Base-by-base conservation (phyloP, 35 echinoderm and acorn worm genomes). In the Hemicentrotus pulcherrimus region DNA sequence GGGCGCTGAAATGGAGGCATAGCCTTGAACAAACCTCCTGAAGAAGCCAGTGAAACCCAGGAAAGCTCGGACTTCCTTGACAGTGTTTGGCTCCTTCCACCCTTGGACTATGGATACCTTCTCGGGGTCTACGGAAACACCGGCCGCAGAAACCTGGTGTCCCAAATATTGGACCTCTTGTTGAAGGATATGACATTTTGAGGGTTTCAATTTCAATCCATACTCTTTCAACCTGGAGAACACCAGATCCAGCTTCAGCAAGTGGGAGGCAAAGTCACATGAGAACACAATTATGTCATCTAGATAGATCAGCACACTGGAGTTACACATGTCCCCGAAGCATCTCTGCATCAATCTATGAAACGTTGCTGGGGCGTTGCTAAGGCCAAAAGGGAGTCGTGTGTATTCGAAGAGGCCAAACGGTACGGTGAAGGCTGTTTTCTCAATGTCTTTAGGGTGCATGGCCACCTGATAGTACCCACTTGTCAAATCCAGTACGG, bases 281-380 rank as follows among this genome's bases (percentile, higher is more conserved):
- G 91, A 96, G 61, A 47, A 96, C 7, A 96, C 92, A 13, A 94
- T 47, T 32, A 96, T 94, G 46, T 94, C 95, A 94, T 96, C 92
- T 31, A 96, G 46, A 31, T 96, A 94, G 7, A 94, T 94, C 32
- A 96, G 35, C 3, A 96, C 95, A 15, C 32, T 78, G 16, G 94
- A 35, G 47, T 86, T 94, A 61, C 7, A 88, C 70, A 46, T 18
- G 35, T 94, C 92, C 18, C 95, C 92, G 24, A 96, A 46, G 18
- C 65, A 94, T 48, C 47, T 9, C 47, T 48, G 47, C 47, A 48
- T n/a, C n/a, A n/a, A n/a, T n/a, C n/a, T n/a, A n/a, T n/a, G n/a
- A n/a, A n/a, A n/a, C n/a, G n/a, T n/a, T 48, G 32, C 33, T 18
- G 85, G 94, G 46, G 94, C 94, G 88, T 95, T 95, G 32, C 22